Conservation (phyloP, 2,797 vertebrate genomes). For the Nannoperca obscura region DNA sequence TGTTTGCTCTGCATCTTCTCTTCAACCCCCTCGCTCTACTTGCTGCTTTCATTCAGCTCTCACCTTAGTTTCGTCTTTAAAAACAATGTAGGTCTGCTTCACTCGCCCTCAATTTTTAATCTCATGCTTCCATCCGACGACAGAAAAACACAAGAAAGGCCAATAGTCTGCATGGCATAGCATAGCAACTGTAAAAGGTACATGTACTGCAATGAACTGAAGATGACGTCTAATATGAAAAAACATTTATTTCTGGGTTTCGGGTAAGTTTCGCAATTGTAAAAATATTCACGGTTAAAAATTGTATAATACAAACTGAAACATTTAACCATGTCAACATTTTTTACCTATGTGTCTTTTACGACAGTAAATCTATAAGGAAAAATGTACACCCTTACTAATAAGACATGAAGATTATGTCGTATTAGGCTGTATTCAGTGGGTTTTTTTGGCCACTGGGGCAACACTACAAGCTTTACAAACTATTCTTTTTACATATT, state of each 20-base stretch:
- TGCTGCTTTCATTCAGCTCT: background rate
- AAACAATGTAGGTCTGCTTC: background rate
- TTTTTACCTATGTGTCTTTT: background rate
- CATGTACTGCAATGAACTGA: background rate
- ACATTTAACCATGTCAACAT: background rate
- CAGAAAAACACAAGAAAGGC: background rate
- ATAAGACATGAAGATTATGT: background rate
- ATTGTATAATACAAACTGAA: too few relatives aligned
- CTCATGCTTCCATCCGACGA: background rate
- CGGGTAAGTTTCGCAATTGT: too few relatives aligned
- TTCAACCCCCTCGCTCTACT: background rate
- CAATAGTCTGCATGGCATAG: background rate
- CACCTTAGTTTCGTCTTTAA: constrained; percentile 5
- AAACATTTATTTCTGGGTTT: too few relatives aligned
- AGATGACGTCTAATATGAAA: background rate
- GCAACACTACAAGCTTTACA: background rate
- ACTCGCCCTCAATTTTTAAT: background rate
- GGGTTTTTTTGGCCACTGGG: background rate
- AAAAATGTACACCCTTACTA: background rate
- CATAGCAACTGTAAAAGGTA: background rate
- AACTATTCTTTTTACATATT: too few relatives aligned
- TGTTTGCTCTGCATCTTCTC: constrained; percentile 28
- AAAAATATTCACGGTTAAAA: too few relatives aligned
- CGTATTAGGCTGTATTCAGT: background rate
- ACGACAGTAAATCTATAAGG: background rate